Percentiles rank a stretch among this genome's conserved stretches.
Conservation (phyloP, 2,888 invertebrate genomes). For the Agrenia bidenticulata region DNA sequence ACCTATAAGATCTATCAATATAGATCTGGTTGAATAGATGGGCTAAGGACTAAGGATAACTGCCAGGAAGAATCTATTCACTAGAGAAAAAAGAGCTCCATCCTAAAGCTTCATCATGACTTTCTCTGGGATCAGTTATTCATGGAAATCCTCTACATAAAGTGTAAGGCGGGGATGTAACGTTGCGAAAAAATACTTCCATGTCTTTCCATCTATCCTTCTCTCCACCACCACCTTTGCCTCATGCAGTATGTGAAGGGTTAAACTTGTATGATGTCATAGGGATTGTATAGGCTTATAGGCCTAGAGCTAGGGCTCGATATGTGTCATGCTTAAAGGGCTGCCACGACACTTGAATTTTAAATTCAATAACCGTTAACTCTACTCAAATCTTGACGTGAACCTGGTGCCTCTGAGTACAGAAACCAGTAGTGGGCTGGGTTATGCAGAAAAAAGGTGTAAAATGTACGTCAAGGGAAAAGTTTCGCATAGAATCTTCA, state of each 20-base stretch:
- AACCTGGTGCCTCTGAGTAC: no score
- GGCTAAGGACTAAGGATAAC: conserved; percentile 4
- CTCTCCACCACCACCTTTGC: not conserved
- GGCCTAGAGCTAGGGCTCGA: no score
- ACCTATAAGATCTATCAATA: not conserved
- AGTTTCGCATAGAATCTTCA: no score
- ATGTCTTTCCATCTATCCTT: not conserved
- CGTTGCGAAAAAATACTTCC: not conserved
- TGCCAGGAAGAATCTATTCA: conserved; percentile 20
- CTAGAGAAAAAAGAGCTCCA: conserved; percentile 10
- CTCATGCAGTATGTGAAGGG: not conserved
- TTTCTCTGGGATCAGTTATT: conserved; percentile 26
- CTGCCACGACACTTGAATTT: no score
- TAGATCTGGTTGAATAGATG: conserved; percentile 1
- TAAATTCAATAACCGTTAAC: no score
- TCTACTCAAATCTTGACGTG: no score
- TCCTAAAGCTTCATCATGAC: conserved; percentile 22
- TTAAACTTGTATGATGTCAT: not conserved
- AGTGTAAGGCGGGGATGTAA: conserved; percentile 10
- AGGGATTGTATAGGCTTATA: no score
- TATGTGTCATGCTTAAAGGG: no score
- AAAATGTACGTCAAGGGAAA: no score
- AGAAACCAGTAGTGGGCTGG: no score
- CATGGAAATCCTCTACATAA: conserved; percentile 27
- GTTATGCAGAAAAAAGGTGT: no score